Evolutionary conservation across 2,888 invertebrate genomes (phyloP), one percentile per base, ranked within the genome.

Genomic region (Augochlorella aurata): DNA sequence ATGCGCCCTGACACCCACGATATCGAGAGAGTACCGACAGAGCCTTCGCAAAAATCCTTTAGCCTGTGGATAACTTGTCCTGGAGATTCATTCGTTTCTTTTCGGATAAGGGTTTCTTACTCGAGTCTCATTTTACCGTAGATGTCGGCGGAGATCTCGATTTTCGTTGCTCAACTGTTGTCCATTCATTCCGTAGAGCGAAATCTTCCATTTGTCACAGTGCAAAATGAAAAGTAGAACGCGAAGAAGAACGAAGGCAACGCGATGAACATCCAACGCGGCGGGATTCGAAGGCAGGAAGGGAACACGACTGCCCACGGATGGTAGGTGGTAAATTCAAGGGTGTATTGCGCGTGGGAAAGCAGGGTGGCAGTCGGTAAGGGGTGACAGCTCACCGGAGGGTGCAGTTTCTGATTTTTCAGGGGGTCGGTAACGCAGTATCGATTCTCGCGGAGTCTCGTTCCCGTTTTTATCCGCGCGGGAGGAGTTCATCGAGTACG

Each of bases 1-100:
- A 90, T 91, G 91, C 91, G 92, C 91, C 83, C 88, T 89, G 89
- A 89, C 85, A 83, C 74, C 75, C 74, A 50, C 72, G 75, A 75
- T 71, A 8, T 61, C 24, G 16, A 50, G n/a, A 12, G 65, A 49
- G 24, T 84, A 88, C 86, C 88, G 84, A 85, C 85, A 38, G 79
- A 79, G 38, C 61, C 68, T 44, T 54, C 54, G 54, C 66, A 38
- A 2, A 5, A 8, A 4, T 14, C 12, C 76, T 50, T 16, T 52
- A 2, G 69, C 52, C 14, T 16, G n/a, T 1, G 66, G 81, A 63
- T 76, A 73, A 58, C 45, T n/a, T 2, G 1, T 4, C 8, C 49
- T 38, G 65, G 44, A n/a, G 1, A 21, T 44, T 45, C 65, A n/a
- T 21, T 3, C n/a, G 38, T 38, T 38, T 4, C 38, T 38, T 5